phyloP scores from a whole-genome alignment of 2,888 invertebrate species.

The Cephus rjabovi region DNA sequence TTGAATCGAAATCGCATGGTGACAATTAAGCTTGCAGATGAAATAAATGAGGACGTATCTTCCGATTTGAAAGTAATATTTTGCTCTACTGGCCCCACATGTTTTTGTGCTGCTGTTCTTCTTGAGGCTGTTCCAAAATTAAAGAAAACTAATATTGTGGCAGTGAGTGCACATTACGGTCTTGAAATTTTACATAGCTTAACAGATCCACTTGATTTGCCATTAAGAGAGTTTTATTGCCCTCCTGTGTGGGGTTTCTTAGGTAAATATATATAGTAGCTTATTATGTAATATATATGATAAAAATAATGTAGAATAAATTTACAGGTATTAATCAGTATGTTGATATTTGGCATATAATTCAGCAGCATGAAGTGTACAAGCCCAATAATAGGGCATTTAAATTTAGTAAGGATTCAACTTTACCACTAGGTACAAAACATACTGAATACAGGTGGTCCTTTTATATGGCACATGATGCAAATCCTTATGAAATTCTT shows the following conservation, averaged over 20 bases:
- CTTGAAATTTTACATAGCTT: conserved; percentile 62
- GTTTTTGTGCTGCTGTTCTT: conserved; percentile 71
- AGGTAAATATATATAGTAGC: conserved; percentile 28
- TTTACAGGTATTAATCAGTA: conserved; percentile 68
- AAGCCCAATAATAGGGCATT: conserved; percentile 69
- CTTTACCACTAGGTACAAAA: conserved; percentile 68
- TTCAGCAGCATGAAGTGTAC: conserved; percentile 69
- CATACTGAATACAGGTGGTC: conserved; percentile 70
- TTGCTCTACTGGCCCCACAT: conserved; percentile 70
- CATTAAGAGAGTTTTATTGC: conserved; percentile 69
- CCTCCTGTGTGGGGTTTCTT: conserved; percentile 76
- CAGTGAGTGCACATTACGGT: conserved; percentile 71
- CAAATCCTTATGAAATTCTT: conserved; percentile 63
- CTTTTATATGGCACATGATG: conserved; percentile 68
- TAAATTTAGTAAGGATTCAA: conserved; percentile 67
- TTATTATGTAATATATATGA: not conserved
- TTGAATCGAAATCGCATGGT: conserved; percentile 50
- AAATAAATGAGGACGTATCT: conserved; percentile 69
- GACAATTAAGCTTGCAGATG: conserved; percentile 66
- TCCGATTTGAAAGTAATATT: conserved; percentile 69
- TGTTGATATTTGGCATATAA: conserved; percentile 70
- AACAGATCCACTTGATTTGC: conserved; percentile 61
- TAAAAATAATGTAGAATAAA: not conserved
- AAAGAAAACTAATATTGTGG: conserved; percentile 69
- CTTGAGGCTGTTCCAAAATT: conserved; percentile 63